Percentiles rank a stretch among this genome's conserved stretches.
Conservation (phyloP, 2,797 vertebrate species). For the Megaceryle alcyon region DNA sequence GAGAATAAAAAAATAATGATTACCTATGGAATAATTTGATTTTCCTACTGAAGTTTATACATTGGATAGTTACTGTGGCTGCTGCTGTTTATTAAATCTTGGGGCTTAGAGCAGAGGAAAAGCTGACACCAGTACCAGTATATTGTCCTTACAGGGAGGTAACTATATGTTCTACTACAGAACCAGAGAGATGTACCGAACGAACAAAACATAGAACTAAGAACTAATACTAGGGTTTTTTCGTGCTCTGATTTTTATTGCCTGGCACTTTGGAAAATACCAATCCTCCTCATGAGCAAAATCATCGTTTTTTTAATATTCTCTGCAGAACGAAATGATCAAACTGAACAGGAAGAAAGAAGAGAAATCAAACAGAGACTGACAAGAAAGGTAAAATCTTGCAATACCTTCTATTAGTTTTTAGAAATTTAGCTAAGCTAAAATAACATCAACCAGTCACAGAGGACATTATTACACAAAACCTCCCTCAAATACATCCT, state of each 20-base stretch:
- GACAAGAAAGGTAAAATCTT: slow-evolving; percentile 91
- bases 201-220: neutral
- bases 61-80: neutral
- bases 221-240: neutral
- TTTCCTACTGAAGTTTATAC: neutral
- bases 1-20: neutral
- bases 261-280: neutral
- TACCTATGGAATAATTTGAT: neutral
- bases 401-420: neutral
- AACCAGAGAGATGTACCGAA: neutral
- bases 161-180: neutral
- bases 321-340: slow-evolving; percentile 92
- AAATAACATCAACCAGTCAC: neutral
- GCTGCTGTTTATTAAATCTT: neutral
- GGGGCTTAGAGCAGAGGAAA: neutral
- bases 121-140: neutral
- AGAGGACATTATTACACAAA: neutral
- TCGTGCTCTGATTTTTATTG: neutral
- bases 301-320: slow-evolving; percentile 17
- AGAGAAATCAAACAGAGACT: slow-evolving; percentile 96
- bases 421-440: neutral
- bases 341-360: slow-evolving; percentile 94
- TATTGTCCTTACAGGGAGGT: neutral
- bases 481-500: neutral
- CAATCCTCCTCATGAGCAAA: slow-evolving; percentile 8